A percentile compares a stretch with the other conserved stretches of the same genome.
phyloP scores from a whole-genome alignment of 2,888 invertebrate species.

The Ochlodes sylvanus region DNA sequence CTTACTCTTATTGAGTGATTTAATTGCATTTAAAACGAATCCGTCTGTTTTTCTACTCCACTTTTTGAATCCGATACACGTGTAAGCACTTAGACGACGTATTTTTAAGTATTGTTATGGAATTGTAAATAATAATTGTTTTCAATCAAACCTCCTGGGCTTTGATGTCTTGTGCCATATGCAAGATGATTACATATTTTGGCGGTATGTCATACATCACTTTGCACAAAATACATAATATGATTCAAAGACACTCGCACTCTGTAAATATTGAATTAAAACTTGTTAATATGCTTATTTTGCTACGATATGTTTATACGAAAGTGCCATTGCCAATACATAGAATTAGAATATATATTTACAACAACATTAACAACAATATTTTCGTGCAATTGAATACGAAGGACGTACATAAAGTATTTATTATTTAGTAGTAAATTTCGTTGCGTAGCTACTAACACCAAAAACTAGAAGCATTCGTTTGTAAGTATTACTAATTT shows the following conservation, averaged over 20 bases:
- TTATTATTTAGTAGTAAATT: slow-evolving; percentile 68
- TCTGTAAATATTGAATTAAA: slow-evolving; percentile 47
- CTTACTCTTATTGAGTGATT: slow-evolving; percentile 54
- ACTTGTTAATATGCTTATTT: slow-evolving; percentile 63
- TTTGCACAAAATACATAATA: slow-evolving; percentile 57
- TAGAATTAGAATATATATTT: slow-evolving; percentile 46
- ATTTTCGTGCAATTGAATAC: slow-evolving; percentile 68
- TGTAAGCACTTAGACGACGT: slow-evolving; percentile 46
- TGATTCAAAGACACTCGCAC: slow-evolving; percentile 43
- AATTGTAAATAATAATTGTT: slow-evolving; percentile 65
- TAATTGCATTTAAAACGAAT: slow-evolving; percentile 68
- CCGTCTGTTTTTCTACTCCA: slow-evolving; percentile 70
- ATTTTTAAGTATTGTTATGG: slow-evolving; percentile 48
- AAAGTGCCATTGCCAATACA: slow-evolving; percentile 72
- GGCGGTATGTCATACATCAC: slow-evolving; percentile 50
- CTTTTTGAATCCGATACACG: slow-evolving; percentile 54
- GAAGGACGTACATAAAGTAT: slow-evolving; percentile 65
- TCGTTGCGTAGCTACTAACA: slow-evolving; percentile 79
- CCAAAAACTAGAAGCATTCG: slow-evolving; percentile 75
- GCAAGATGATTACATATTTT: slow-evolving; percentile 56
- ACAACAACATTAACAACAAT: slow-evolving; percentile 44
- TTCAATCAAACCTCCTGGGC: slow-evolving; percentile 60
- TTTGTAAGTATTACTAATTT: slow-evolving; percentile 58
- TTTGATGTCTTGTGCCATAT: slow-evolving; percentile 79
- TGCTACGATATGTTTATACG: slow-evolving; percentile 67